A percentile compares a stretch with the other conserved stretches of the same genome.
These are phyloP conservation scores for Diploscapter pachys DNA, from an alignment of 1,140 invertebrate genomes.

Conservation along the genomic window DNA sequence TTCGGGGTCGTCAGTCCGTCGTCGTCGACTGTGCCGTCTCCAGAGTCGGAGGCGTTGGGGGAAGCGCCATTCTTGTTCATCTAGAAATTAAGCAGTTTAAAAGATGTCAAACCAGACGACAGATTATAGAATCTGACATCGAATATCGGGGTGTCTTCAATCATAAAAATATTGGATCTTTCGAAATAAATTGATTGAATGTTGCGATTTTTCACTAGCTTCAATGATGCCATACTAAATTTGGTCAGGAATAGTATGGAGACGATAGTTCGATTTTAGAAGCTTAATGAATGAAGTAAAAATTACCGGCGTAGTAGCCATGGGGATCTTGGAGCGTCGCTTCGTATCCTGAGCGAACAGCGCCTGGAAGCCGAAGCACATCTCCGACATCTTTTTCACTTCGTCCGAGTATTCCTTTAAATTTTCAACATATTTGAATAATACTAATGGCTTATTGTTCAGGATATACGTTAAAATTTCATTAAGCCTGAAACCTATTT, in stretches of 20 bases:
- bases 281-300: background rate
- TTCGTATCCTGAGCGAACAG: slow-evolving; percentile 40
- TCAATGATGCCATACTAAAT: slow-evolving; percentile 6
- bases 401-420: slow-evolving; percentile 47
- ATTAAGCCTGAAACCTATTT: no score
- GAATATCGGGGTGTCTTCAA: no score
- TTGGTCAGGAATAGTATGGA: slow-evolving; percentile 2
- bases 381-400: slow-evolving; percentile 51
- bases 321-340: slow-evolving; percentile 34
- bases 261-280: slow-evolving; percentile 6
- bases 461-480: background rate
- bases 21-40: slow-evolving; percentile 1
- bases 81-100: no score
- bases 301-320: slow-evolving; percentile 13
- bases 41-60: background rate
- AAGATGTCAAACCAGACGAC: no score
- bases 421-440: background rate
- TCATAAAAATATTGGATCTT: no score
- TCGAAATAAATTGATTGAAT: background rate
- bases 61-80: no score
- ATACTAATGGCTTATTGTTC: no score
- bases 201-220: slow-evolving; percentile 4
- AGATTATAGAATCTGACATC: no score
- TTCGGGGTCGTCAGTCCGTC: slow-evolving; percentile 9
- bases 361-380: slow-evolving; percentile 52